phyloP scores from a whole-genome alignment of 2,113 vertebrate species.

The Ctenomys sociabilis region DNA sequence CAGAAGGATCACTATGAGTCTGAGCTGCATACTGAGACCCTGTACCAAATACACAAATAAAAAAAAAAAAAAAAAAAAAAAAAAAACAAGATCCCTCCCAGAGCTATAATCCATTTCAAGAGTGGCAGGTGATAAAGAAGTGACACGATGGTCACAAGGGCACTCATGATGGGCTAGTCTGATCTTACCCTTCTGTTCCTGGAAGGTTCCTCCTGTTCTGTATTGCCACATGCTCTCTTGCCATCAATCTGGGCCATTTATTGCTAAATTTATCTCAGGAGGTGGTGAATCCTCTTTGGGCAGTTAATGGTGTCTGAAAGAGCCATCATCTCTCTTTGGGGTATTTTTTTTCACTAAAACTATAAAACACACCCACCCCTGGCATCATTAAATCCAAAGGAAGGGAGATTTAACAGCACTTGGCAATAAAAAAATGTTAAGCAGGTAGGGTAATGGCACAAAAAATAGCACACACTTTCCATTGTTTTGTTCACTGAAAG shows the following conservation, averaged over 20 bases:
- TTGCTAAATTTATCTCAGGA: not conserved
- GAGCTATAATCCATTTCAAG: not conserved
- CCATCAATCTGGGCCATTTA: not conserved
- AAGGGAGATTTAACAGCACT: not conserved
- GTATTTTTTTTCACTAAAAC: not conserved
- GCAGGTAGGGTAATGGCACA: not conserved
- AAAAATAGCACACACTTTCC: not conserved
- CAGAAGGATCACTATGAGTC: too few relatives aligned
- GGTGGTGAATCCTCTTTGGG: conserved; percentile 1
- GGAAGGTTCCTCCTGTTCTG: not conserved
- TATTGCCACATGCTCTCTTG: not conserved
- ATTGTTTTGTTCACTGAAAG: not conserved
- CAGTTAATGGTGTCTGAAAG: not conserved
- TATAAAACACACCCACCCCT: not conserved
- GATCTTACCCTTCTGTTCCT: not conserved
- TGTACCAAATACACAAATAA: too few relatives aligned
- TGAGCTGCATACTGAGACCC: too few relatives aligned
- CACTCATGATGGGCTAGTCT: too few relatives aligned
- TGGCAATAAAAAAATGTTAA: not conserved
- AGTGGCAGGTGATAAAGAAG: fast-evolving
- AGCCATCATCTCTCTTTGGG: not conserved
- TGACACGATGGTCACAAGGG: not conserved
- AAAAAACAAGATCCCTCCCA: fast-evolving
- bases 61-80: too few relatives aligned
- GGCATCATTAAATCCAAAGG: not conserved